These are phyloP conservation scores for Alligator sinensis DNA, from an alignment of 2,113 vertebrate species.

Conservation along the genomic window DNA sequence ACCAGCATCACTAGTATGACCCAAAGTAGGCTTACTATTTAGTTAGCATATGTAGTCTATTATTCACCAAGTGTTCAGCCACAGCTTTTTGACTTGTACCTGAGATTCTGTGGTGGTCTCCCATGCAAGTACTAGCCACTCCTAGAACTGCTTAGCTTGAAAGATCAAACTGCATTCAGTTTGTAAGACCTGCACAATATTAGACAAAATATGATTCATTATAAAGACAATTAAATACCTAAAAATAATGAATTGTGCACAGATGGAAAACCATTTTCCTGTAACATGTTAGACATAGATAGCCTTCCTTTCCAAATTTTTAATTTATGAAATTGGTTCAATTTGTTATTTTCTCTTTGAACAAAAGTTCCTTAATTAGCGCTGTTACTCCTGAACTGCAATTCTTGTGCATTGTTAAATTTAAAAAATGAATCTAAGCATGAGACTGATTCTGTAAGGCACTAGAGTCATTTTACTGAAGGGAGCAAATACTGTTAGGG, in stretches of 20 bases:
- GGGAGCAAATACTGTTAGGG: slow-evolving; percentile 18
- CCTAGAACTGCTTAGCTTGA: too few relatives aligned
- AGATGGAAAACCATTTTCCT: slow-evolving; percentile 54
- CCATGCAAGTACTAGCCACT: too few relatives aligned
- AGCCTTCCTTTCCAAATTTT: slow-evolving; percentile 61
- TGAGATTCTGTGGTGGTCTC: too few relatives aligned
- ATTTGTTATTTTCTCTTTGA: slow-evolving; percentile 2
- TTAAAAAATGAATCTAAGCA: slow-evolving; percentile 40
- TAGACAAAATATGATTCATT: too few relatives aligned
- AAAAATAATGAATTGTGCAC: slow-evolving; percentile 49
- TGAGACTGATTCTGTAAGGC: slow-evolving; percentile 33
- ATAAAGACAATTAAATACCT: neutral
- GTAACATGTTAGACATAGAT: slow-evolving; percentile 26
- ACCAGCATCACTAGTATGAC: too few relatives aligned
- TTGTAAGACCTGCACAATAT: too few relatives aligned
- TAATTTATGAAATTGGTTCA: slow-evolving; percentile 38
- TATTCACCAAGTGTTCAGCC: too few relatives aligned
- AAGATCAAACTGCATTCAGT: too few relatives aligned
- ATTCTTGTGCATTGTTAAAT: slow-evolving; percentile 20
- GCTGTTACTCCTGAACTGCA: slow-evolving; percentile 10
- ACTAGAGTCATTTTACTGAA: slow-evolving; percentile 28
- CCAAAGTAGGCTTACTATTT: too few relatives aligned
- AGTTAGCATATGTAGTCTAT: too few relatives aligned
- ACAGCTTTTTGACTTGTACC: too few relatives aligned
- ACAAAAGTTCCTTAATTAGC: slow-evolving; percentile 25